These are phyloP conservation scores for Anoplopoma fimbria DNA, from an alignment of 2,113 vertebrate species.

Conservation along the genomic window DNA sequence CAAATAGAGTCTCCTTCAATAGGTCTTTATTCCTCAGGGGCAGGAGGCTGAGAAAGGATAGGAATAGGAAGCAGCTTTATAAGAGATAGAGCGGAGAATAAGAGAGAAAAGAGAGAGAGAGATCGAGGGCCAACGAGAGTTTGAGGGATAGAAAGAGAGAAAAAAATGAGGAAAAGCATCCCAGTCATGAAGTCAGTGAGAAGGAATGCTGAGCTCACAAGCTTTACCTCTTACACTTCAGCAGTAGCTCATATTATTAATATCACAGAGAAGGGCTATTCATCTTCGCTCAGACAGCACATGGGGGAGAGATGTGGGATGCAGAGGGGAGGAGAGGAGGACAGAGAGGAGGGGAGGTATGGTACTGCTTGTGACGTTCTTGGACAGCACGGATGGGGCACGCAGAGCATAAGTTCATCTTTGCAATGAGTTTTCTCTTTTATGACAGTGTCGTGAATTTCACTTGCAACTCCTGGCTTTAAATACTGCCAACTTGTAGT, in stretches of 20 bases:
- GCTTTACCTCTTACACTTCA: conserved; percentile 78
- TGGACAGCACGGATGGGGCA: conserved; percentile 70
- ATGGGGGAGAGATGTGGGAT: conserved; percentile 57
- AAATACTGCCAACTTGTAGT: conserved; percentile 55
- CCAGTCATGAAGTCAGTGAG: conserved; percentile 79
- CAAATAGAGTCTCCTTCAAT: conserved; percentile 70
- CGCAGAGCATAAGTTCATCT: conserved; percentile 68
- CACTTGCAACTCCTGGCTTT: conserved; percentile 60
- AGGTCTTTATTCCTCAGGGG: conserved; percentile 62
- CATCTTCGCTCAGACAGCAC: conserved; percentile 76
- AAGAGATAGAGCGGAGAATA: conserved; percentile 47
- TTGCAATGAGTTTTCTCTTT: conserved; percentile 61
- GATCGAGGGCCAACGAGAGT: conserved; percentile 41
- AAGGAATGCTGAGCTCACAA: conserved; percentile 84
- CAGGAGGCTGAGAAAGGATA: conserved; percentile 20
- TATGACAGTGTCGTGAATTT: conserved; percentile 67
- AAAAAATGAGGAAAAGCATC: conserved; percentile 56
- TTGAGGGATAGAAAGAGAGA: conserved; percentile 55
- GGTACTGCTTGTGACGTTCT: conserved; percentile 58
- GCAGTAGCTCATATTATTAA: conserved; percentile 82
- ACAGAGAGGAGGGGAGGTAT: conserved; percentile 42
- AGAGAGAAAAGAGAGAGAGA: conserved; percentile 32
- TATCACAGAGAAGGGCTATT: conserved; percentile 78
- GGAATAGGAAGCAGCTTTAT: conserved; percentile 35
- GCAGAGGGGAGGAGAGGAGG: conserved; percentile 51